phyloP scores from a whole-genome alignment of 2,888 invertebrate genomes.

The Herminia tarsipennalis region DNA sequence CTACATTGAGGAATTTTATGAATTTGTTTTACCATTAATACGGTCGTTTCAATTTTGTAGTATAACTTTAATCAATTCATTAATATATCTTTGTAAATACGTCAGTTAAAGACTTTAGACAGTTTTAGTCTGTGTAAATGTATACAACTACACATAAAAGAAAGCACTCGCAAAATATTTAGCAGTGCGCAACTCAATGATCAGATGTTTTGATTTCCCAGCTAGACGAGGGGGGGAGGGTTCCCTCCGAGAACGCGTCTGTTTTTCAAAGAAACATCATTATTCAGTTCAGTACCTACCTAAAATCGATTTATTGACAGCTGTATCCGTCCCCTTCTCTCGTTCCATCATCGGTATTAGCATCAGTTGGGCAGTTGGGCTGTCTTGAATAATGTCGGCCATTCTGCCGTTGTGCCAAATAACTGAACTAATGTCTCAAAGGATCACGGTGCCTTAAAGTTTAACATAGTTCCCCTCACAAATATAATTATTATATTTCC shows the following conservation, averaged over 20 bases:
- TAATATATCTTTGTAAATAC: no score
- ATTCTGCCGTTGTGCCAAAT: constrained; percentile 26
- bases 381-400: constrained; percentile 19
- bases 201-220: no score
- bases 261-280: constrained; percentile 40
- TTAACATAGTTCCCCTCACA: constrained; percentile 16
- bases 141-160: no score
- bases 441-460: constrained; percentile 20
- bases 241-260: constrained; percentile 38
- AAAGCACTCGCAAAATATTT: no score
- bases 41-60: no score
- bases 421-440: constrained; percentile 19
- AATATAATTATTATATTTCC: constrained; percentile 19
- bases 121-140: no score
- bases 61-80: no score
- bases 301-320: constrained; percentile 52
- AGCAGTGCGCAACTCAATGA: no score
- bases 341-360: constrained; percentile 36
- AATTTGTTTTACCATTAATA: no score
- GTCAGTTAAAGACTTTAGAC: no score
- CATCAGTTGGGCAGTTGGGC: constrained; percentile 15
- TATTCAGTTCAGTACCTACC: constrained; percentile 38
- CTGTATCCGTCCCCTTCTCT: constrained; percentile 49
- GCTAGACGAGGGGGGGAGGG: constrained; percentile 23
- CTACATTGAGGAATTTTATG: no score